These are phyloP conservation scores for Drosophila cracens DNA, from an alignment of 2,888 invertebrate species.

Conservation along the genomic window DNA sequence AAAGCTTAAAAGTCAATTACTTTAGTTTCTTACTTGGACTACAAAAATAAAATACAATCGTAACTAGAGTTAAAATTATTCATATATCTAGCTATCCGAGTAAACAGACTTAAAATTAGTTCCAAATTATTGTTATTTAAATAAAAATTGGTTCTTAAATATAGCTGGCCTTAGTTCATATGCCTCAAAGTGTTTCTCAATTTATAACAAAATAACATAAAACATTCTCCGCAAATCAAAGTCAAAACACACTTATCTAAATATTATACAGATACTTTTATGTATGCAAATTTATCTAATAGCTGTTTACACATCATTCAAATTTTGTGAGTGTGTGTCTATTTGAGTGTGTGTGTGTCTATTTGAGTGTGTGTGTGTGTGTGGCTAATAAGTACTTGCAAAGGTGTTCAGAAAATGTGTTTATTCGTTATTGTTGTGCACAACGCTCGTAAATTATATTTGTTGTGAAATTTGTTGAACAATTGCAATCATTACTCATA, in stretches of 20 bases:
- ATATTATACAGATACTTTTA: background rate
- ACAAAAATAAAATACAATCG: background rate
- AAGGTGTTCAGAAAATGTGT: constrained; percentile 22
- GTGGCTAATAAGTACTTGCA: constrained; percentile 8
- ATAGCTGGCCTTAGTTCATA: background rate
- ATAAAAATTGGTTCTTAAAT: background rate
- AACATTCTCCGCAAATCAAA: background rate
- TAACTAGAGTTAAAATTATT: background rate
- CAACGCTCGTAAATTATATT: constrained; percentile 33
- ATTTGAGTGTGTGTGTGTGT: constrained; percentile 5
- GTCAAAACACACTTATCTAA: background rate
- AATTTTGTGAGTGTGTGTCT: background rate
- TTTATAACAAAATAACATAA: background rate
- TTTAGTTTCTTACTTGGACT: background rate
- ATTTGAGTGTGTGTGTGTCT: constrained; percentile 6
- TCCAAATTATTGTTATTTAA: background rate
- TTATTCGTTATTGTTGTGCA: constrained; percentile 35
- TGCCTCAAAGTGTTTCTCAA: background rate
- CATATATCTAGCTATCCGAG: background rate
- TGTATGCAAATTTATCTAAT: background rate
- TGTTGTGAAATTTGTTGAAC: constrained; percentile 41
- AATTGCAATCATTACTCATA: constrained; percentile 32
- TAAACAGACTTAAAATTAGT: background rate
- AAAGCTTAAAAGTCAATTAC: background rate
- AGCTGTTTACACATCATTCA: background rate